A percentile compares a stretch with the other conserved stretches of the same genome.
Conservation (phyloP, 2,113 vertebrate species). For the Notarius quadriscutis region DNA sequence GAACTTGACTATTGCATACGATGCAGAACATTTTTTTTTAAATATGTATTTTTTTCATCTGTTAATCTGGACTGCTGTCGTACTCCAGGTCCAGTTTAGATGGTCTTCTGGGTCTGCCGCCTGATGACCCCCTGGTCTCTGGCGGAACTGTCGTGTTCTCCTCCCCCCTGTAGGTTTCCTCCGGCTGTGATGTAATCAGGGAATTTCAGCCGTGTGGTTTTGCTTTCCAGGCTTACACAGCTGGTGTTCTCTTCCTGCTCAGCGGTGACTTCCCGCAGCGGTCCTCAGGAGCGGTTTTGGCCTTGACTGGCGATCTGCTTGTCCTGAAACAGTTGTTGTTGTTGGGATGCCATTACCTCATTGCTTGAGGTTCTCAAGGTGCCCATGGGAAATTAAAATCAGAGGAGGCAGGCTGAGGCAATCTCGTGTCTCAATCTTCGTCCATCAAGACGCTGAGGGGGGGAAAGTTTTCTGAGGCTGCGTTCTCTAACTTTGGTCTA, state of each 20-base stretch:
- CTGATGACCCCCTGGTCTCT: neutral
- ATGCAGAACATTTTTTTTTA: too few relatives aligned
- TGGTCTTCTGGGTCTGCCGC: neutral
- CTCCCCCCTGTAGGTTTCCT: constrained; percentile 20
- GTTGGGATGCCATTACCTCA: constrained; percentile 45
- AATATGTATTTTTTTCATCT: neutral
- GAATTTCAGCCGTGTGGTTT: constrained; percentile 46
- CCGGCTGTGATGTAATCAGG: constrained; percentile 13
- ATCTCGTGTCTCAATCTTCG: constrained; percentile 6
- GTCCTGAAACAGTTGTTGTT: constrained; percentile 51
- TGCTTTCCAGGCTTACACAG: constrained; percentile 39
- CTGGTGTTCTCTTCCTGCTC: constrained; percentile 41
- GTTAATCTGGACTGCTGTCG: neutral
- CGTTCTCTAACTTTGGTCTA: constrained; percentile 60
- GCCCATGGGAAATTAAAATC: constrained; percentile 52
- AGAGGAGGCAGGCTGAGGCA: constrained; percentile 19
- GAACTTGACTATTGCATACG: too few relatives aligned
- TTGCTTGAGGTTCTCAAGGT: constrained; percentile 14
- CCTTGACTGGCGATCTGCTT: constrained; percentile 52
- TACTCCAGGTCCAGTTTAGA: neutral
- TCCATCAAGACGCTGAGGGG: constrained; percentile 14
- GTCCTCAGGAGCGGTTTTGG: constrained; percentile 51
- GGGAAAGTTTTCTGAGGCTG: neutral
- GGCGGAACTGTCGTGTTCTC: neutral
- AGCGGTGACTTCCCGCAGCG: constrained; percentile 17